Base-by-base conservation (phyloP, 2,888 invertebrate species). In the Ctena decussata region DNA sequence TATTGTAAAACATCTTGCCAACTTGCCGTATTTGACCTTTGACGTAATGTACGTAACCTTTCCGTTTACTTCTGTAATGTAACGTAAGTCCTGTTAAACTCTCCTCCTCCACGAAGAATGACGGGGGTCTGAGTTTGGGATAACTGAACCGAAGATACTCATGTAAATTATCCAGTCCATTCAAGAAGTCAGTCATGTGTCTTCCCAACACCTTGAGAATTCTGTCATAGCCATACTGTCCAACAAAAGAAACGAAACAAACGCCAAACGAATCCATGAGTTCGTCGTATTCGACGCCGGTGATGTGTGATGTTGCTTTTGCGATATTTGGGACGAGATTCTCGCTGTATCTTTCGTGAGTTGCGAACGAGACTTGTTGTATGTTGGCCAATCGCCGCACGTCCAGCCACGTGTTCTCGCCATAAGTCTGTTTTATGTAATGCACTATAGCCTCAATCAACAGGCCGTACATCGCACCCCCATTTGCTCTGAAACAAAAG, bases 131-230 rank as follows among this genome's bases (percentile, higher is more conserved):
- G 96, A 97, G 97, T 91, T 98, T 97, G 0, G 99, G 99, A 95
- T 99, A 99, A 77, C 98, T 98, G 96, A 99, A 99, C 96, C 99
- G 98, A 71, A 99, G 97, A 95, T 99, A 99, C 95, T 99, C 99
- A 96, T 99, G 99, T 35, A 99, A 96, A 96, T 99, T 99, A 96
- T 99, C 99, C 91, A 99, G 96, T 0, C 95, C 99, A 95, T 99
- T 99, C 1, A 99, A 97, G 94, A 99, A 99, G 96, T 99, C 99
- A 77, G 99, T 96, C 97, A 99, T 98, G 95, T 99, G 98, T 6
- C 99, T 97, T 0, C 99, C 99, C 15, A 96, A 91, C 1, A 96
- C 95, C 78, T 94, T 93, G 39, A 96, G 85, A 39, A 96, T 92
- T 70, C 93, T 96, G 96, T 99, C 99, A 96, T 99, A 99, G 21